Evolutionary conservation across 2,113 vertebrate species (phyloP).

Genomic region (Ageneiosus marmoratus): DNA sequence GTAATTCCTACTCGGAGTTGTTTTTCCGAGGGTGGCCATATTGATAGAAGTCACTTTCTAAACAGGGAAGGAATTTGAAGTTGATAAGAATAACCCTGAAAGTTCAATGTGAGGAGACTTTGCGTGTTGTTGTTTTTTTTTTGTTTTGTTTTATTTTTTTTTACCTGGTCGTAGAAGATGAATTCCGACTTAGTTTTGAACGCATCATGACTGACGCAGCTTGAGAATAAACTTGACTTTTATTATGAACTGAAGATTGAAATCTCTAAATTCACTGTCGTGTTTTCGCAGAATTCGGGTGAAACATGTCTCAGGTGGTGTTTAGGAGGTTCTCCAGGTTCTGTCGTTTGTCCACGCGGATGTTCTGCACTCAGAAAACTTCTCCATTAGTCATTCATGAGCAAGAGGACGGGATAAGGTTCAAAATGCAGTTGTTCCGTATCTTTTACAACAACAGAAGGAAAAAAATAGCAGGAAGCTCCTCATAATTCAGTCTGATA

Average conservation of each 20-base stretch:
- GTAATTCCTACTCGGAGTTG: constrained; percentile 1
- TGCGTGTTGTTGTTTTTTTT: neutral
- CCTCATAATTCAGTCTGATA: too few relatives aligned
- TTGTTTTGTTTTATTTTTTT: neutral
- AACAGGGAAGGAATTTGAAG: neutral
- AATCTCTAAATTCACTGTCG: neutral
- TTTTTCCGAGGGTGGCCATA: neutral
- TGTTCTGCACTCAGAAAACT: constrained; percentile 40
- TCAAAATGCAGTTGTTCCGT: neutral
- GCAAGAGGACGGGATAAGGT: constrained; percentile 69
- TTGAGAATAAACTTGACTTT: constrained; percentile 14
- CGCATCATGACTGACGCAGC: neutral
- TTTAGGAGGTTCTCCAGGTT: constrained; percentile 21
- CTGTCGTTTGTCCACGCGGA: constrained; percentile 38
- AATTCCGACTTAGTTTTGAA: neutral
- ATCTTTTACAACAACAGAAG: neutral
- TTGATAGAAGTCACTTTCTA: neutral
- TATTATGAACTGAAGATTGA: constrained; percentile 17
- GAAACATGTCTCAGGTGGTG: constrained; percentile 54
- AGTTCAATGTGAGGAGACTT: neutral
- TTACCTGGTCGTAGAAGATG: neutral
- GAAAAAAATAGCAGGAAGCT: too few relatives aligned
- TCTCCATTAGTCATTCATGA: constrained; percentile 62
- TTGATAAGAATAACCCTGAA: neutral
- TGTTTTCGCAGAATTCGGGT: neutral